phyloP scores from a whole-genome alignment of 2,888 invertebrate genomes.

The Acanthoscelides obtectus region DNA sequence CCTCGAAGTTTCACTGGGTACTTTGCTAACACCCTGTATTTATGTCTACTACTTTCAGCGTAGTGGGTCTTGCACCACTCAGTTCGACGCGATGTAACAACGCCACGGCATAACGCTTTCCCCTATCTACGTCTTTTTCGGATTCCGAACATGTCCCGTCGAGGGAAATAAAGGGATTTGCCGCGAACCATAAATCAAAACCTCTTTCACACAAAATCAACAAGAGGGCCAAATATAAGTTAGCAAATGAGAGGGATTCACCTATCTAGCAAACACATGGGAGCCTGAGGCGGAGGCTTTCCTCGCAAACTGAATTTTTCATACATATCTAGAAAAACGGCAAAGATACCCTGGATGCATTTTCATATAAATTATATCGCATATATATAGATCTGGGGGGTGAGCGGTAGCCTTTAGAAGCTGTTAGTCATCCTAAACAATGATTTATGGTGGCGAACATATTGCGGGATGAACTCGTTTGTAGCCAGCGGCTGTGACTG shows the following conservation, averaged over 20 bases:
- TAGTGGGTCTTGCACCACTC: neutral
- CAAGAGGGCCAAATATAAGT: slow-evolving; percentile 39
- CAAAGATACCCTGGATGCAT: slow-evolving; percentile 48
- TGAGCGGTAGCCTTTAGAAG: slow-evolving; percentile 43
- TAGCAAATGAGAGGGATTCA: slow-evolving; percentile 40
- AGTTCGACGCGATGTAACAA: neutral
- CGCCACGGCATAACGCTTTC: neutral
- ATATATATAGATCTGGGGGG: slow-evolving; percentile 46
- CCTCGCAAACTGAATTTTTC: slow-evolving; percentile 42
- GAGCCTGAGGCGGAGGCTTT: slow-evolving; percentile 24
- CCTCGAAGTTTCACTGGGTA: no score
- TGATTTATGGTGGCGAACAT: slow-evolving; percentile 53
- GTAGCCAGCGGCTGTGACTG: slow-evolving; percentile 32
- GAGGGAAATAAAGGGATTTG: neutral
- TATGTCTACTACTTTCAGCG: neutral
- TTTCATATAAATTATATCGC: slow-evolving; percentile 55
- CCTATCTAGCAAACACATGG: slow-evolving; percentile 41
- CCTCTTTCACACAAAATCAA: slow-evolving; percentile 38
- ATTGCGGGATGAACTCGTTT: slow-evolving; percentile 42
- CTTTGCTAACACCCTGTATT: no score
- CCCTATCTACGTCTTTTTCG: neutral
- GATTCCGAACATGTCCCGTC: neutral
- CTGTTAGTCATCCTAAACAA: slow-evolving; percentile 52
- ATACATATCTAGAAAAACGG: slow-evolving; percentile 49
- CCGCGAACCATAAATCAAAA: slow-evolving; percentile 24